These are phyloP conservation scores for Stichodactyla mertensii DNA, from an alignment of 64 coral and sea anemone species.

Conservation along the genomic window DNA sequence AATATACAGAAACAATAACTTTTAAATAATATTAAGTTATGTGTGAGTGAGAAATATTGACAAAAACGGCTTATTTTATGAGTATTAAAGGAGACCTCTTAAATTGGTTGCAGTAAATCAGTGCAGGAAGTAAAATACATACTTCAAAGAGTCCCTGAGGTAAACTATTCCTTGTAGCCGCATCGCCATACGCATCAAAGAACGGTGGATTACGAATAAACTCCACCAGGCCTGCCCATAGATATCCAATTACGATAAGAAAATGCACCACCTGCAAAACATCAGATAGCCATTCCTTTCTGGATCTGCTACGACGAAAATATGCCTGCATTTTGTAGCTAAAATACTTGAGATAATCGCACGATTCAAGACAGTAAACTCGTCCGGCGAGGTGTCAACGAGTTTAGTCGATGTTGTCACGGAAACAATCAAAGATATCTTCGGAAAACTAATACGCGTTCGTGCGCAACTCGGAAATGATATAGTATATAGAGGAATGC, in stretches of 20 bases:
- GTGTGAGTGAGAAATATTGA: too few relatives aligned
- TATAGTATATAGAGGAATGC: too few relatives aligned
- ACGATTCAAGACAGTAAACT: too few relatives aligned
- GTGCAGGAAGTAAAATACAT: background rate
- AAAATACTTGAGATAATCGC: background rate
- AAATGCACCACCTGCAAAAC: slow-evolving; percentile 67
- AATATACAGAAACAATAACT: too few relatives aligned
- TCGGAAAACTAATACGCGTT: background rate
- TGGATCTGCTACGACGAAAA: slow-evolving; percentile 26
- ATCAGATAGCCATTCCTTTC: slow-evolving; percentile 36
- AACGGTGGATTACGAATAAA: slow-evolving; percentile 78
- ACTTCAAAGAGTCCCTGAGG: slow-evolving; percentile 81
- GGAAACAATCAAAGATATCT: background rate
- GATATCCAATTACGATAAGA: slow-evolving; percentile 50
- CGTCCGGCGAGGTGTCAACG: background rate
- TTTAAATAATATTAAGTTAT: too few relatives aligned
- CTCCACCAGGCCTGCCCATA: slow-evolving; percentile 84
- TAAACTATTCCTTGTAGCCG: slow-evolving; percentile 42
- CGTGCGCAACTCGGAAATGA: too few relatives aligned
- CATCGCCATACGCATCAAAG: slow-evolving; percentile 87
- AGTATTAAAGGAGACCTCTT: too few relatives aligned
- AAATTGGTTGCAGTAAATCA: background rate
- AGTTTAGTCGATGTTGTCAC: background rate
- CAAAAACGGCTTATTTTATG: too few relatives aligned
- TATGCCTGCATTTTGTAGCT: slow-evolving; percentile 20